phyloP scores from a whole-genome alignment of 2,113 vertebrate genomes.

The Eonycteris spelaea region DNA sequence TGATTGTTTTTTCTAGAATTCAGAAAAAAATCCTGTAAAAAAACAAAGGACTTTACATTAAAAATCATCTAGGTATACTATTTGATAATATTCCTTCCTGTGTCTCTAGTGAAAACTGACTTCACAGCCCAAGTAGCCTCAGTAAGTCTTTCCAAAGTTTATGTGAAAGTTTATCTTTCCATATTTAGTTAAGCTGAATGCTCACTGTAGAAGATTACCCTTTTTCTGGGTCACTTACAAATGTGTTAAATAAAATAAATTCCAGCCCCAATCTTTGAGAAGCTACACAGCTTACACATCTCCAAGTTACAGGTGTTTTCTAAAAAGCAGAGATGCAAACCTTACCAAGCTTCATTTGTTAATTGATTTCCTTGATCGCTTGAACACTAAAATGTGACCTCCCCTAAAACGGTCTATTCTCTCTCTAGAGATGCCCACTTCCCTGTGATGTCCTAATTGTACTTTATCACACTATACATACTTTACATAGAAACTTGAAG shows the following conservation, averaged over 20 bases:
- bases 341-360: background rate
- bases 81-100: background rate
- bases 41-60: background rate
- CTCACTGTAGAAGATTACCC: background rate
- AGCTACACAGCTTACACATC: background rate
- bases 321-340: background rate
- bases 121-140: background rate
- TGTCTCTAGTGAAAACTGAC: background rate
- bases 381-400: background rate
- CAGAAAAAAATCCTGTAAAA: background rate
- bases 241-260: background rate
- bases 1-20: background rate
- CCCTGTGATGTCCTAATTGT: background rate
- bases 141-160: background rate
- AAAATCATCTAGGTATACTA: background rate
- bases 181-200: background rate
- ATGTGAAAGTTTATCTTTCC: background rate
- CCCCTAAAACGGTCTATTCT: background rate
- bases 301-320: background rate
- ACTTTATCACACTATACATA: background rate
- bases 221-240: background rate
- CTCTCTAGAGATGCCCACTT: background rate
- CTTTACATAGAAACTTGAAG: background rate
- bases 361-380: background rate
- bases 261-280: background rate